Base-by-base conservation (phyloP, 1,140 invertebrate genomes). In the Aphelinus certus region DNA sequence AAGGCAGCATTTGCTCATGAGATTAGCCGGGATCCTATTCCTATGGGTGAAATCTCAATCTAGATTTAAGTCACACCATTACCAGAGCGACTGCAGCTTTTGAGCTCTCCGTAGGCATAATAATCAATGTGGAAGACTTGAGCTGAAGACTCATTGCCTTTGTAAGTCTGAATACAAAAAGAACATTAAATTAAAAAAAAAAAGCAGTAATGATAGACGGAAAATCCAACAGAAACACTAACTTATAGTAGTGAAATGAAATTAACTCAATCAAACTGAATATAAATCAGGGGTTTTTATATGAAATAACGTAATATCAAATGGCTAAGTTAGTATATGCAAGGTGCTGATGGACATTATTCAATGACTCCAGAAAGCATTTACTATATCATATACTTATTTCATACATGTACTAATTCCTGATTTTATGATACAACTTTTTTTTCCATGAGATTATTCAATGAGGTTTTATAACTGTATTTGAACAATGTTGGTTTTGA, bases 111-210 rank as follows among this genome's bases (percentile, higher is more conserved):
- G 69, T 81, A 78, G 70, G 69, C 77, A 77, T 79, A 71, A 76
- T 73, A 66, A 79, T 75, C 75, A 68, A 74, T 81, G 77, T 80
- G 77, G 78, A 80, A 81, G 79, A 81, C 74, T 81, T 71, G 73
- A 78, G 79, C 79, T 77, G 77, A 80, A 79, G 81, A 80, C 57
- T 75, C 80, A 79, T 80, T 81, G 77, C 79, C 78, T 81, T 82
- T 82, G 81, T 82, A 82, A 82, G 81, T 82, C 79, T 80, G 75
- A 76, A 78, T 48, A 71, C 66, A 65, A 76, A 76, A 72, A 58
- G 64, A 71, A 76, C 70, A 51, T 72, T 70, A 76, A 72, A 71
- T 71, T 76, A 46, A 60, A 65, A 55, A 56, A 10, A 70, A 70
- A 73, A 63, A 43, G 47, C 62, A 58, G 48, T 57, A 53, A 55